These are phyloP conservation scores for Acrobasis repandana DNA, from an alignment of 2,888 invertebrate species.

Conservation along the genomic window DNA sequence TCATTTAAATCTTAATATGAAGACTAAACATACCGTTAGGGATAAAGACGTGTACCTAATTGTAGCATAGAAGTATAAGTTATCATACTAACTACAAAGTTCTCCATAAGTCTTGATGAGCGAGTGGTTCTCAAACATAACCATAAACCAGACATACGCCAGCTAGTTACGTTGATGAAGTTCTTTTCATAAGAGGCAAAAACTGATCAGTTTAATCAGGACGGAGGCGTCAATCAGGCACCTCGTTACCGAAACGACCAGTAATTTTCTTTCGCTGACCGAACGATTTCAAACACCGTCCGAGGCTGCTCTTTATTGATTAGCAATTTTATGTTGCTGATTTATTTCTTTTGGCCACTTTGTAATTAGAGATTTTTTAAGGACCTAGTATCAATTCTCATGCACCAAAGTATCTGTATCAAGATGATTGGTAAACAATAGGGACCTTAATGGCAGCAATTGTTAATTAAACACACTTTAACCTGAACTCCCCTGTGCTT, in stretches of 20 bases:
- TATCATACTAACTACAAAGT: neutral
- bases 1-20: too few species aligned
- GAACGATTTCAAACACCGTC: constrained; percentile 62
- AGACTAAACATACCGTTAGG: too few species aligned
- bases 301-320: constrained; percentile 47
- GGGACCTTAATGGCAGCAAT: too few species aligned
- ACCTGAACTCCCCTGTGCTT: too few species aligned
- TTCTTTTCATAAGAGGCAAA: constrained; percentile 71
- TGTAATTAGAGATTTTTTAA: constrained; percentile 8
- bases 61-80: too few species aligned
- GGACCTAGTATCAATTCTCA: neutral
- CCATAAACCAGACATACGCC: constrained; percentile 26
- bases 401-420: too few species aligned
- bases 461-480: too few species aligned
- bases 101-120: constrained; percentile 32
- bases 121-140: neutral
- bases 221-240: constrained; percentile 69
- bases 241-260: constrained; percentile 75
- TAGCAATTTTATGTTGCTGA: constrained; percentile 36
- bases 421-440: too few species aligned
- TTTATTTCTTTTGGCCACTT: neutral
- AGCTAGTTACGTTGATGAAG: constrained; percentile 61
- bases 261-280: constrained; percentile 77
- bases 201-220: constrained; percentile 78
- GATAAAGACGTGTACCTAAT: too few species aligned